Evolutionary conservation across 2,113 vertebrate genomes (phyloP), one percentile per base, ranked within the genome.

Genomic region (Agelaius tricolor): DNA sequence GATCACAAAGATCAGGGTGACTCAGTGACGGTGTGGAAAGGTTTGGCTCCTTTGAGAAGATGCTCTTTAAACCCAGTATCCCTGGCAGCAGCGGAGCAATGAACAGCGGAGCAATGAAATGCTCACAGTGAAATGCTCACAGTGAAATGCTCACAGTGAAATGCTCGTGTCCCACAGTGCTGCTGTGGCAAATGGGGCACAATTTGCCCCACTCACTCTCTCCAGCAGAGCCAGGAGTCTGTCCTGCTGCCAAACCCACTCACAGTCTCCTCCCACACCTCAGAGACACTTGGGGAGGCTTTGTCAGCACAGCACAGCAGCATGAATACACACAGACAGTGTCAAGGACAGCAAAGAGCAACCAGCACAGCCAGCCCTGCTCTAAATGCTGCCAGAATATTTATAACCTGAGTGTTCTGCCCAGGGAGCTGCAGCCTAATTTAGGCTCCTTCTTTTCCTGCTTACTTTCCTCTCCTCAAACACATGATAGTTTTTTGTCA

Each of bases 371-470:
- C 47, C 74, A 89, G 72, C 58, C 31, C 83, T 78, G 74, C 61
- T 89, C 77, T 69, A 66, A 69, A 62, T 73, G 77, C 77, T 72
- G 43, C 74, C 84, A 52, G 84, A 95, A 87, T 94, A 97, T 96
- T 97, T 95, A 96, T 97, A 94, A 74, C 77, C 63, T 6, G 19
- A 91, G 16, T n/a, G 35, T 61, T 87, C 91, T 77, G 58, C 71
- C n/a, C 68, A 93, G 67, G 87, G 69, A 94, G 15, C n/a, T 43
- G 91, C 67, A 75, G 51, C 35, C 58, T 93, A 78, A 87, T 90
- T 94, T 79, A 83, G 39, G 55, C 72, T 92, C 46, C 75, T 82
- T 69, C 66, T 80, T 90, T 88, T 71, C 89, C 89, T 91, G 75
- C 88, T 84, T 83, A 47, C 37, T 71, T 95, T 73, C 43, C 44